Evolutionary conservation across 2,797 vertebrate genomes (phyloP), one percentile per base, ranked within the genome.

Genomic region (Loriculus beryllinus): DNA sequence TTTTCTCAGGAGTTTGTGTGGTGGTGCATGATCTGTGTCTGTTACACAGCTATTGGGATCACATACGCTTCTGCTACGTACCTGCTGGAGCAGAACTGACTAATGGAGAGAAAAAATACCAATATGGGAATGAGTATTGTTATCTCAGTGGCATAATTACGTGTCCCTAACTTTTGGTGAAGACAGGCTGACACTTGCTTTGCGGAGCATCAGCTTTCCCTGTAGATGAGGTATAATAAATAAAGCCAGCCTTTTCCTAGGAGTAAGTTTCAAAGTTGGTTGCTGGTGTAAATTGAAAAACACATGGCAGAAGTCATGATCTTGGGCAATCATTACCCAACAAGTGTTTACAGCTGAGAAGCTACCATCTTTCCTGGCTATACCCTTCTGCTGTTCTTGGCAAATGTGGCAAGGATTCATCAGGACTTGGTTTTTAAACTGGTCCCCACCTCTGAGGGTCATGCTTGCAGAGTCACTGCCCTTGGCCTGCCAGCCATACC

Each of bases 311-410:
- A 90, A 65, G 59, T 83, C 29, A n/a, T 29, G 43, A 60, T 48
- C 79, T 89, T 23, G 3, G 75, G 71, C 35, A 19, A 3, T 74
- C 0, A 0, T 89, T 91, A 85, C 42, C 76, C 54, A 75, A 2
- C 59, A 40, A 74, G 83, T 65, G 90, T 86, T 92, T 80, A 90
- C 60, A 81, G 87, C 67, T 1, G 0, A 76, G 57, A 67, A 83
- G 26, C 79, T 76, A 43, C 82, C 80, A 63, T 90, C 74, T 69
- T 72, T 86, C 77, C 84, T 82, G 92, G 65, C 77, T 81, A 49
- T 80, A 3, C 79, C 23, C 28, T 51, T 72, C 22, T 90, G 96
- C 91, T 91, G 63, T 60, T 94, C 82, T 95, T 94, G 94, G 92
- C 90, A 87, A 42, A 62, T 14, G 31, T 19, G 69, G 25, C 71